These are phyloP conservation scores for Rhagologus leucostigma DNA, from an alignment of 2,113 vertebrate genomes.

Conservation along the genomic window DNA sequence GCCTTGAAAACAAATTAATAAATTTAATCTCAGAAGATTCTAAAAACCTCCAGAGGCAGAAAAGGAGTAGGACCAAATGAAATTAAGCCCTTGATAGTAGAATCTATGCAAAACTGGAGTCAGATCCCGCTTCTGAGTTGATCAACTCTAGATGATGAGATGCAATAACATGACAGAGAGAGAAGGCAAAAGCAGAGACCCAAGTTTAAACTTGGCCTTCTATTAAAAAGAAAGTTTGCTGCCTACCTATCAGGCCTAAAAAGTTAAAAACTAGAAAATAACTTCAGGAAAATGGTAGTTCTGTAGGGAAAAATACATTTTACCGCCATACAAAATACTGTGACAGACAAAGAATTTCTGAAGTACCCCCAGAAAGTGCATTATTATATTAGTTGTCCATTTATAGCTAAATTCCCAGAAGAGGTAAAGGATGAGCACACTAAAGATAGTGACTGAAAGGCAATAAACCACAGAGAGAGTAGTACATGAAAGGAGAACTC, in stretches of 20 bases:
- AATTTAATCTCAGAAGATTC: not conserved
- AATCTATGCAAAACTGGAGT: not conserved
- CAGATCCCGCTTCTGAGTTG: not conserved
- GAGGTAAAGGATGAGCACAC: not conserved
- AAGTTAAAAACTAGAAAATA: not conserved
- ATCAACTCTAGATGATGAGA: not conserved
- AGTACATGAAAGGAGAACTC: not conserved
- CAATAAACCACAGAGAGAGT: not conserved
- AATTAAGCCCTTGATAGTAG: not conserved
- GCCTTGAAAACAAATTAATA: not conserved
- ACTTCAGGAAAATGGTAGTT: not conserved
- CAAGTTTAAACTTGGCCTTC: not conserved
- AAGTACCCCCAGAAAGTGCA: not conserved
- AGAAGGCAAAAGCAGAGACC: not conserved
- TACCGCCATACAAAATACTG: not conserved
- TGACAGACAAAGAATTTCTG: not conserved
- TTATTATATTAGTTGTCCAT: not conserved
- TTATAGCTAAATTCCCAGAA: not conserved
- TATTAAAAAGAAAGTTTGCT: not conserved
- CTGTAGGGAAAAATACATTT: not conserved
- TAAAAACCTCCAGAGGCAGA: not conserved
- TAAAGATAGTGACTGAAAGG: not conserved
- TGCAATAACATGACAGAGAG: not conserved
- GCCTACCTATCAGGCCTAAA: not conserved
- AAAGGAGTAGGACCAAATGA: not conserved